phyloP scores from a whole-genome alignment of 1,140 invertebrate genomes.

The Grapholita molesta region DNA sequence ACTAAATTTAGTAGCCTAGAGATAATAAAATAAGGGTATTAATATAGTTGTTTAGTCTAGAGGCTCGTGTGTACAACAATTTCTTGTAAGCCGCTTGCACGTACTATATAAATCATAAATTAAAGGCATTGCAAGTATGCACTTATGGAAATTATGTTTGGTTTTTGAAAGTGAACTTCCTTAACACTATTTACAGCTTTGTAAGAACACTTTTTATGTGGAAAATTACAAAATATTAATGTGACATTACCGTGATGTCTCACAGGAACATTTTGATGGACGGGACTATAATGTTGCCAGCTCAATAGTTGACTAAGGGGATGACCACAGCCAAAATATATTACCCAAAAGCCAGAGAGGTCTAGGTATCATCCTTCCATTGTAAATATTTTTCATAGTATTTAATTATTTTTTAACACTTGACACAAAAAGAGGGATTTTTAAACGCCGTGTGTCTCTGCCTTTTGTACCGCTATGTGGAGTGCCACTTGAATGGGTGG shows the following conservation, averaged over 20 bases:
- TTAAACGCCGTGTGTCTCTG: too few species aligned
- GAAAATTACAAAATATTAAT: slow-evolving; percentile 14
- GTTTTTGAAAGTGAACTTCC: background rate
- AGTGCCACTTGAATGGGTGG: too few species aligned
- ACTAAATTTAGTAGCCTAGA: background rate
- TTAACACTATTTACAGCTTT: background rate
- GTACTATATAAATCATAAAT: background rate
- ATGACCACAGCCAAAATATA: background rate
- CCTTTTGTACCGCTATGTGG: too few species aligned
- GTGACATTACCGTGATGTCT: slow-evolving; percentile 8
- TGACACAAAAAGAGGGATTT: too few species aligned
- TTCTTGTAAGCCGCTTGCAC: background rate
- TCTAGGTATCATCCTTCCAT: too few species aligned
- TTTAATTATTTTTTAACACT: too few species aligned
- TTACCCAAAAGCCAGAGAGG: too few species aligned
- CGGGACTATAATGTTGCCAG: background rate
- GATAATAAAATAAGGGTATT: background rate
- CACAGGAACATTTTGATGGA: slow-evolving; percentile 2
- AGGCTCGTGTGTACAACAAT: background rate
- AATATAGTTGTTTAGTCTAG: background rate
- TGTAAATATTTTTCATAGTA: too few species aligned
- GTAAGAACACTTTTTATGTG: background rate
- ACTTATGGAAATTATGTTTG: background rate
- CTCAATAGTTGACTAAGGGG: background rate
- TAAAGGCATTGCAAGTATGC: background rate